Evolutionary conservation across 2,113 vertebrate genomes (phyloP).

Genomic region (Chaetodon trifascialis): DNA sequence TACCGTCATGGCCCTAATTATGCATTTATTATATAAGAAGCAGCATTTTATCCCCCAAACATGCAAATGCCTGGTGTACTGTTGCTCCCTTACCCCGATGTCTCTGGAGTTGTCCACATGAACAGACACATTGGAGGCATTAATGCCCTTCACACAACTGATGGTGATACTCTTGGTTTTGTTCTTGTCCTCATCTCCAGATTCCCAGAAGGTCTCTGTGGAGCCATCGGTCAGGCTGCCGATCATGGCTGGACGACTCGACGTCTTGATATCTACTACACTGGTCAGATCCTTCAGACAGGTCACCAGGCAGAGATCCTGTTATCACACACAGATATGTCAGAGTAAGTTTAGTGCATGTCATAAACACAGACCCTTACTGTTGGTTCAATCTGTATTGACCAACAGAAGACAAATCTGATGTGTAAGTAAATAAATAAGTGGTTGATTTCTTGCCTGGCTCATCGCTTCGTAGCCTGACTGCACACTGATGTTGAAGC

Average conservation of each 20-base stretch:
- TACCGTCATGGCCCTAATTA: background rate
- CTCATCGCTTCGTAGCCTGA: constrained; percentile 97
- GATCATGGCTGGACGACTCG: constrained; percentile 98
- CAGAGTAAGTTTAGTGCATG: constrained; percentile 1
- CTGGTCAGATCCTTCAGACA: constrained; percentile 97
- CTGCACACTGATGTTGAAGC: constrained; percentile 97
- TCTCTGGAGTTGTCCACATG: constrained; percentile 99
- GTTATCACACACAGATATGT: constrained; percentile 6
- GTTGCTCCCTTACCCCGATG: constrained; percentile 90
- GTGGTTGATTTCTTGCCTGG: constrained; percentile 85
- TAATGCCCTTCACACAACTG: constrained; percentile 97
- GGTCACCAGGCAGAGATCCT: constrained; percentile 96
- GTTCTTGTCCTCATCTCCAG: constrained; percentile 99
- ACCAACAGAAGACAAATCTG: background rate
- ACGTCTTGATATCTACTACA: constrained; percentile 98
- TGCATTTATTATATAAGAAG: background rate
- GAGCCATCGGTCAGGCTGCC: constrained; percentile 98
- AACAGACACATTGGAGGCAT: constrained; percentile 92
- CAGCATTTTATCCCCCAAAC: background rate
- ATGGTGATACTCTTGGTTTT: constrained; percentile 99
- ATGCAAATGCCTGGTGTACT: background rate
- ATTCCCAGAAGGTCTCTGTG: constrained; percentile 99
- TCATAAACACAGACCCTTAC: background rate
- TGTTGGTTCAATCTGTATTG: background rate
- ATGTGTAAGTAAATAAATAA: background rate